Evolutionary conservation across 2,888 invertebrate genomes (phyloP).

Genomic region (Nycteola revayana): DNA sequence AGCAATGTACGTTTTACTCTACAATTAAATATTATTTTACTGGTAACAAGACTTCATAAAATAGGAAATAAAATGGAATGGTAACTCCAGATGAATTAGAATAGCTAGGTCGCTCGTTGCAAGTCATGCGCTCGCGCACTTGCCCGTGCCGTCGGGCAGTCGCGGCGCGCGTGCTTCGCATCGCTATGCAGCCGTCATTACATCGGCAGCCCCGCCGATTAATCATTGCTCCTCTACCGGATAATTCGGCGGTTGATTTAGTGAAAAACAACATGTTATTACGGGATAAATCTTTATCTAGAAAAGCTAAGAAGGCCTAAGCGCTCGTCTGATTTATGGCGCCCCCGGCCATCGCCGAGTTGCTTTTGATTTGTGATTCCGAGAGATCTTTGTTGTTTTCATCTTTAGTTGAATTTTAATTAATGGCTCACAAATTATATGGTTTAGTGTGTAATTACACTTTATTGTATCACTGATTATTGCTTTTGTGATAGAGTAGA

Average conservation of each 20-base stretch:
- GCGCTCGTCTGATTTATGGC: slow-evolving; percentile 74
- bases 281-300: slow-evolving; percentile 82
- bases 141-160: slow-evolving; percentile 8
- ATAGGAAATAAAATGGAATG: no score
- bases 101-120: slow-evolving; percentile 3
- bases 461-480: slow-evolving; percentile 67
- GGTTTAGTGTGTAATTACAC: slow-evolving; percentile 68
- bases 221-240: slow-evolving; percentile 79
- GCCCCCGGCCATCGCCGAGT: slow-evolving; percentile 66
- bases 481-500: slow-evolving; percentile 58
- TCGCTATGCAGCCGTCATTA: slow-evolving; percentile 55
- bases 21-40: no score
- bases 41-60: slow-evolving; percentile 8
- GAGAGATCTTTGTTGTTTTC: slow-evolving; percentile 65
- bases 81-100: no score
- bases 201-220: slow-evolving; percentile 70
- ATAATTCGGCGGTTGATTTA: slow-evolving; percentile 82
- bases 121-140: slow-evolving; percentile 14
- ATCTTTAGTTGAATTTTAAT: slow-evolving; percentile 79
- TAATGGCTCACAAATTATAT: slow-evolving; percentile 75
- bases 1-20: no score
- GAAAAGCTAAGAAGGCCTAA: slow-evolving; percentile 82
- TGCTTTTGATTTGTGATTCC: slow-evolving; percentile 75
- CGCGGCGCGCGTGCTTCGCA: slow-evolving; percentile 29
- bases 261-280: slow-evolving; percentile 81